Evolutionary conservation across 2,888 invertebrate species (phyloP).

Genomic region (Andrena haemorrhoa): DNA sequence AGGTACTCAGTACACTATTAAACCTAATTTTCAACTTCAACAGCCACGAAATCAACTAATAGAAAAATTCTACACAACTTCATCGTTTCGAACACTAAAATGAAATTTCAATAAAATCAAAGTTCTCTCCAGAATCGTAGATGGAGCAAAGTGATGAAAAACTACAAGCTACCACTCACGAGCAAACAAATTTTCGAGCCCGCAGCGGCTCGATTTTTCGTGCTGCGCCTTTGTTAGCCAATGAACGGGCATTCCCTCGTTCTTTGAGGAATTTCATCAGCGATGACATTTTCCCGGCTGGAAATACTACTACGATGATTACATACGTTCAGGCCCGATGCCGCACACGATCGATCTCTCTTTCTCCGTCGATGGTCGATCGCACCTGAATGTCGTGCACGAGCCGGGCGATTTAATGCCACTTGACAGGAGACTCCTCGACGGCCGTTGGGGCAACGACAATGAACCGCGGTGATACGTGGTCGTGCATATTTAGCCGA

Average conservation of each 20-base stretch:
- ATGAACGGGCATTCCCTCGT: slow-evolving; percentile 11
- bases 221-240: slow-evolving; percentile 18
- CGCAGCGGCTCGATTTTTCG: neutral
- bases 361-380: slow-evolving; percentile 33
- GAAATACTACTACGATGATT: slow-evolving; percentile 30
- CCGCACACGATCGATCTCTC: slow-evolving; percentile 52
- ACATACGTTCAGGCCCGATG: slow-evolving; percentile 10
- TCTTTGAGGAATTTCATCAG: slow-evolving; percentile 55
- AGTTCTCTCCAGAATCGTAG: neutral
- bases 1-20: no score
- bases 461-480: slow-evolving; percentile 72
- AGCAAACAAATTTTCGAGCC: neutral
- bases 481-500: slow-evolving; percentile 73
- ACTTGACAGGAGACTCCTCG: slow-evolving; percentile 48
- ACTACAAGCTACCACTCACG: neutral
- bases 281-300: slow-evolving; percentile 57
- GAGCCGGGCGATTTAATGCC: slow-evolving; percentile 48
- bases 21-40: no score
- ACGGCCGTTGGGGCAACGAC: slow-evolving; percentile 71
- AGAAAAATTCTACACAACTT: no score
- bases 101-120: neutral
- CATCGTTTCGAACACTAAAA: no score
- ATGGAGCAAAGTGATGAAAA: slow-evolving; percentile 12
- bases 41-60: no score
- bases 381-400: slow-evolving; percentile 46